These are phyloP conservation scores for Prorops nasuta DNA, from an alignment of 1,140 invertebrate species.

Conservation along the genomic window DNA sequence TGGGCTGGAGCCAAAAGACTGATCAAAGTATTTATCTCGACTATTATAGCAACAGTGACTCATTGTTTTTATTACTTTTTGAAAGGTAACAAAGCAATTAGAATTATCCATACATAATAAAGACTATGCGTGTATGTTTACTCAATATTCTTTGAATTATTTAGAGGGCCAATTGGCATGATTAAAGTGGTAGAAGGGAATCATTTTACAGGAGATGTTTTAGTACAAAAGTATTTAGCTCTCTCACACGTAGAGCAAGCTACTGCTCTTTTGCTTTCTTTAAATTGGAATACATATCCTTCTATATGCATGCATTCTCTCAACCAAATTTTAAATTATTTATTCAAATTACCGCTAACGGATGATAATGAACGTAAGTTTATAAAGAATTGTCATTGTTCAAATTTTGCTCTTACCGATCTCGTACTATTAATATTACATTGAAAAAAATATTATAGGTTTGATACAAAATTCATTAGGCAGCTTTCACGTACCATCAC, in stretches of 20 bases:
- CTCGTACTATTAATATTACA: too few relatives aligned
- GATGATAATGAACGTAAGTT: constrained; percentile 62
- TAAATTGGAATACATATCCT: constrained; percentile 74
- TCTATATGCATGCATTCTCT: constrained; percentile 67
- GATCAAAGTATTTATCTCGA: constrained; percentile 52
- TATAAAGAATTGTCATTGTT: too few relatives aligned
- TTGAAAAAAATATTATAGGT: constrained; percentile 34
- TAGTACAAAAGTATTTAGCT: constrained; percentile 68
- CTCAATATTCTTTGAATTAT: constrained; percentile 13
- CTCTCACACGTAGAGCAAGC: constrained; percentile 67
- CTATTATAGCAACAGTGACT: constrained; percentile 53
- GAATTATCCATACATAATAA: constrained; percentile 32
- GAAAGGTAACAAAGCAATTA: constrained; percentile 60
- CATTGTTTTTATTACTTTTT: constrained; percentile 60
- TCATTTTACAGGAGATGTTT: constrained; percentile 57
- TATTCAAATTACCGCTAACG: constrained; percentile 66
- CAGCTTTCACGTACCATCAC: constrained; percentile 67
- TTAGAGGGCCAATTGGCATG: constrained; percentile 55
- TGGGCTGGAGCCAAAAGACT: constrained; percentile 61
- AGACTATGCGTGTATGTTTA: constrained; percentile 22
- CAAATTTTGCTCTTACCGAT: too few relatives aligned
- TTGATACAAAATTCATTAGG: constrained; percentile 71
- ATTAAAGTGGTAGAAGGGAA: constrained; percentile 53
- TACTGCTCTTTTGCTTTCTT: constrained; percentile 64
- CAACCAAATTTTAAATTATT: constrained; percentile 70